Evolutionary conservation across 2,797 vertebrate genomes (phyloP).

Genomic region (Mus spretus): DNA sequence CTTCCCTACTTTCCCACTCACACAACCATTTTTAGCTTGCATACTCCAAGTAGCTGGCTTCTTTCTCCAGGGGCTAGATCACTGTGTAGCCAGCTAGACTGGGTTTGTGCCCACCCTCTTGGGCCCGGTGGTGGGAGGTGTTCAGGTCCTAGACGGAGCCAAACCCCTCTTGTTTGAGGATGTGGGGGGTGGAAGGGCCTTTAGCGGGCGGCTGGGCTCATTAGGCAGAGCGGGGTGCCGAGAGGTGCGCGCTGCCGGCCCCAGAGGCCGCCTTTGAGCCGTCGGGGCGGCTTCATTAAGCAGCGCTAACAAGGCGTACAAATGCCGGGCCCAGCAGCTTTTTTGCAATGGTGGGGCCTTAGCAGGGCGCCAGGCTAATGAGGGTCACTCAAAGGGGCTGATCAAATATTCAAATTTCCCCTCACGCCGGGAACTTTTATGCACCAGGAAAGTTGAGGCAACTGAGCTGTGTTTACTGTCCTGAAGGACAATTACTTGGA

Average conservation of each 20-base stretch:
- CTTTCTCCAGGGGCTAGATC: not conserved
- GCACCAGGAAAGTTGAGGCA: conserved; percentile 88
- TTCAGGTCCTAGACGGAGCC: conserved; percentile 72
- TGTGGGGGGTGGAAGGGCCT: conserved; percentile 85
- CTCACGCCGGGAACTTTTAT: conserved; percentile 89
- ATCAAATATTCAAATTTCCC: conserved; percentile 91
- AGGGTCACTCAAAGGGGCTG: conserved; percentile 93
- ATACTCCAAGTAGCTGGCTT: not conserved
- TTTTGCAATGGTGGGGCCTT: conserved; percentile 95
- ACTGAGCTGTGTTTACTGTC: conserved; percentile 87
- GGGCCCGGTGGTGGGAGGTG: conserved; percentile 64
- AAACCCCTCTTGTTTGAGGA: conserved; percentile 77
- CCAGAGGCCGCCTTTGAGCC: conserved; percentile 95
- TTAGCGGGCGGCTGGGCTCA: conserved; percentile 94
- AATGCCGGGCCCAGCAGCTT: conserved; percentile 98
- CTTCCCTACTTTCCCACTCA: not conserved
- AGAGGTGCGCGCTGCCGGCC: conserved; percentile 97
- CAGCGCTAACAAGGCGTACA: conserved; percentile 99
- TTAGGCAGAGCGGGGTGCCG: conserved; percentile 99
- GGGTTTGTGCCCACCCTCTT: conserved; percentile 60
- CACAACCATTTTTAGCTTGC: not conserved
- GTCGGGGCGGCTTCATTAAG: conserved; percentile 98
- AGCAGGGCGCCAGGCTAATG: conserved; percentile 99
- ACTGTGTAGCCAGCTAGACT: not conserved
- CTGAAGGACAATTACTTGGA: conserved; percentile 75